These are phyloP conservation scores for Seira sanloemensis DNA, from an alignment of 2,888 invertebrate genomes.

Conservation along the genomic window DNA sequence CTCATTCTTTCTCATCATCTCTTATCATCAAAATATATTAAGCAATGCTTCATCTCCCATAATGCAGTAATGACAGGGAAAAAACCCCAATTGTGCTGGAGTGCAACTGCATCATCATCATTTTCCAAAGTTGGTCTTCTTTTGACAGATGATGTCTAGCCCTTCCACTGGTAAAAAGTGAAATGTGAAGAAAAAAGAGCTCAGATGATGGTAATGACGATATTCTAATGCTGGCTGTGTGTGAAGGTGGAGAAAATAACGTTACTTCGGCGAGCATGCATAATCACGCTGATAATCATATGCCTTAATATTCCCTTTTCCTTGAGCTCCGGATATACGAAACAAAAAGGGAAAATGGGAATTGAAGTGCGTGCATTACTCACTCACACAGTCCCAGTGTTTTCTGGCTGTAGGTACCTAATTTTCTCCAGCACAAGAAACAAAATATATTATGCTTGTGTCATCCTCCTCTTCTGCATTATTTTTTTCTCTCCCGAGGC, in stretches of 20 bases:
- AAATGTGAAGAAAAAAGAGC: background rate
- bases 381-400: background rate
- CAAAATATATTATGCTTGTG: slow-evolving; percentile 23
- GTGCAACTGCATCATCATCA: background rate
- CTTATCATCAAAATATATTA: background rate
- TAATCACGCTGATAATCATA: too few relatives aligned
- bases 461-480: slow-evolving; percentile 19
- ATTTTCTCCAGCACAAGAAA: background rate
- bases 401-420: background rate
- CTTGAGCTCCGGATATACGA: background rate
- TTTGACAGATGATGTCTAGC: background rate
- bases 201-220: background rate
- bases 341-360: background rate
- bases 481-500: background rate
- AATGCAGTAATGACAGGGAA: background rate
- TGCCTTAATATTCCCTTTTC: background rate
- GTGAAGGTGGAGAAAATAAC: background rate
- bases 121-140: background rate
- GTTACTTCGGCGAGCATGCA: background rate
- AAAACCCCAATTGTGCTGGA: background rate
- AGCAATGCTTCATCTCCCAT: background rate
- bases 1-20: background rate
- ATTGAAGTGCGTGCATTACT: background rate
- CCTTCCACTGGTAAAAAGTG: background rate
- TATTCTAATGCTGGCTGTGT: background rate